Conservation (phyloP, 1,140 invertebrate species). For the Xylocopa sonorina region DNA sequence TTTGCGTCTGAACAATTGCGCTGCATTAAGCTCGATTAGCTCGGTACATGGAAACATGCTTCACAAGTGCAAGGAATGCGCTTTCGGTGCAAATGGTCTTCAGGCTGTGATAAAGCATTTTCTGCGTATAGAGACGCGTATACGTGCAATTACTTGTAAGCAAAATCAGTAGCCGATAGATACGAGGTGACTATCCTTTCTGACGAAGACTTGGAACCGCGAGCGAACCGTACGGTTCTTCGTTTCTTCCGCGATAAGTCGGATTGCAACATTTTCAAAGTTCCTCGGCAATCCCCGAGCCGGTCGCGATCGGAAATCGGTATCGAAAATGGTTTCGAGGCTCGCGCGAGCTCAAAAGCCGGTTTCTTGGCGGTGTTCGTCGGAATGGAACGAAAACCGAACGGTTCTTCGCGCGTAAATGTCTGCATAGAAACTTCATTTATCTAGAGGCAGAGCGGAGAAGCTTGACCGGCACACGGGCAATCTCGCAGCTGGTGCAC, state of each 20-base stretch:
- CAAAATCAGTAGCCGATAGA: background rate
- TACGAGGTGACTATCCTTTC: background rate
- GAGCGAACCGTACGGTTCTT: background rate
- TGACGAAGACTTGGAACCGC: background rate
- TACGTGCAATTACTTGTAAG: constrained; percentile 7
- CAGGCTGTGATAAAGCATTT: constrained; percentile 34
- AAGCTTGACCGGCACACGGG: constrained; percentile 20
- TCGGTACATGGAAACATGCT: constrained; percentile 26
- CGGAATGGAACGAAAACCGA: constrained; percentile 42
- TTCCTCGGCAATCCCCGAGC: background rate
- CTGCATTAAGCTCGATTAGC: constrained; percentile 43
- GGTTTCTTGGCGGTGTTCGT: constrained; percentile 4
- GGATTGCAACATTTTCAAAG: background rate
- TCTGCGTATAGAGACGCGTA: background rate
- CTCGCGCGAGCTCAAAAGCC: background rate
- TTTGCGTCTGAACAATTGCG: background rate
- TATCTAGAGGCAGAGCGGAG: constrained; percentile 46
- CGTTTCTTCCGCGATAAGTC: background rate
- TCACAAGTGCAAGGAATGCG: constrained; percentile 36
- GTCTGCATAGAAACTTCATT: constrained; percentile 33
- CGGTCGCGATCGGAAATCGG: background rate
- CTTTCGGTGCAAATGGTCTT: constrained; percentile 41
- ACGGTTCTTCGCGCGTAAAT: constrained; percentile 37
- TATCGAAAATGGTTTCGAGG: background rate
- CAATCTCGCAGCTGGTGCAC: constrained; percentile 62